Base-by-base conservation (phyloP, 2,113 vertebrate genomes). In the Motacilla alba region DNA sequence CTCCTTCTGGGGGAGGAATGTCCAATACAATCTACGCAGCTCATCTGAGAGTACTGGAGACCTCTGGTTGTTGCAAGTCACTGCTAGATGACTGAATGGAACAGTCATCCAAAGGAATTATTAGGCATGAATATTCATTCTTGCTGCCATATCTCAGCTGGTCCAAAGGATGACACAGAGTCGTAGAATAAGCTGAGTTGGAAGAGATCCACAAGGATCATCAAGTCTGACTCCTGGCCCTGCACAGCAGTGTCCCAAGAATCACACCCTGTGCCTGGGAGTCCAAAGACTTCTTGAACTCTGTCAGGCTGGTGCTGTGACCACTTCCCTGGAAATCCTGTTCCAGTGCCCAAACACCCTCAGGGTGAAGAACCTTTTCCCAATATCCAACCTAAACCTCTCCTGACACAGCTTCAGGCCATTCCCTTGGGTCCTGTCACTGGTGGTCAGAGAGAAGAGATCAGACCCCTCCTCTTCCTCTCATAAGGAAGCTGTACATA, bases 401-500 rank as follows among this genome's bases (percentile, higher is more conserved):
- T 5, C 9, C n/a, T 62, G n/a, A 9, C 39, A 41, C 39, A 55
- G 7, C 14, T 35, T 68, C 55, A 22, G 10, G 14, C 5, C 7
- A 4, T 41, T 75, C 17, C 14, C 16, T 82, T 15, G 3, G 10
- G 24, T 10, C 2, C 39, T 53, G 5, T 21, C 28, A 5, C 13
- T 46, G 37, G 46, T 55, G n/a, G 13, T 4, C 11, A 27, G 30
- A 47, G 39, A 7, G 26, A n/a, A 10, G 2, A 15, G 22, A 27
- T 35, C 30, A 11, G n/a, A 46, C 11, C 39, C 21, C 33, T 81
- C 31, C 27, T 23, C 7, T 59, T 11, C 33, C n/a, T 13, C 24
- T 62, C 63, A 4, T 0, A 2, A n/a, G 17, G 55, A 47, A 62
- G 11, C 6, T 55, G 55, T 9, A 9, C 1, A 0, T 10, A 26